Conservation (phyloP, 2,797 vertebrate genomes). For the Anguilla obscura region DNA sequence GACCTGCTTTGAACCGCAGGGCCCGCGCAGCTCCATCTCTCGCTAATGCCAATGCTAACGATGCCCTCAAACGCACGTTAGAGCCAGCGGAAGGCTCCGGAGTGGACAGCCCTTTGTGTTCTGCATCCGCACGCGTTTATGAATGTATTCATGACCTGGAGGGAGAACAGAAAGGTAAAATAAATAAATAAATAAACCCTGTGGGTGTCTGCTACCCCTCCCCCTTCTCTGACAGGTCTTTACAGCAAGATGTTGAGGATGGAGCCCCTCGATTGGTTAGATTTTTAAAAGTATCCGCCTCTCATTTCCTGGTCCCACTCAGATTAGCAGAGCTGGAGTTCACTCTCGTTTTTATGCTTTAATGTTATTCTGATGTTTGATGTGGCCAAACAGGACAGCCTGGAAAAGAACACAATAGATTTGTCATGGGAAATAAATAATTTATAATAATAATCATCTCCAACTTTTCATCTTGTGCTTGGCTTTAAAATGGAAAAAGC, state of each 20-base stretch:
- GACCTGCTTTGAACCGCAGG: not conserved
- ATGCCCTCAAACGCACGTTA: not conserved
- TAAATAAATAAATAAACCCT: not conserved
- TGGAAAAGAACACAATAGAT: not conserved
- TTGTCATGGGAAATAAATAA: not conserved
- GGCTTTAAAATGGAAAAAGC: too few species aligned
- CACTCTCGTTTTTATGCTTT: not conserved
- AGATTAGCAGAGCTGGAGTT: not conserved
- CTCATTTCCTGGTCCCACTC: not conserved
- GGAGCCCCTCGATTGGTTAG: not conserved
- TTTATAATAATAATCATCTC: not conserved
- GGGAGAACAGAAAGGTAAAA: not conserved
- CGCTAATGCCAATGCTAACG: conserved; percentile 2
- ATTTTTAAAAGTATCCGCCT: not conserved
- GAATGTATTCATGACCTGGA: not conserved
- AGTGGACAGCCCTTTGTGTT: not conserved
- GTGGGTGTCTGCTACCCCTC: not conserved
- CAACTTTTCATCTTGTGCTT: not conserved
- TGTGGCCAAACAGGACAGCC: not conserved
- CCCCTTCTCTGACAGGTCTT: not conserved
- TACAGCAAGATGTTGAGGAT: not conserved
- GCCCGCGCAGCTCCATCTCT: not conserved
- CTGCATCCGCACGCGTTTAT: not conserved
- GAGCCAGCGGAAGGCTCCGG: not conserved
- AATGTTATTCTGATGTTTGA: not conserved